Conservation (phyloP, 2,113 vertebrate genomes). For the Dromas ardeola region DNA sequence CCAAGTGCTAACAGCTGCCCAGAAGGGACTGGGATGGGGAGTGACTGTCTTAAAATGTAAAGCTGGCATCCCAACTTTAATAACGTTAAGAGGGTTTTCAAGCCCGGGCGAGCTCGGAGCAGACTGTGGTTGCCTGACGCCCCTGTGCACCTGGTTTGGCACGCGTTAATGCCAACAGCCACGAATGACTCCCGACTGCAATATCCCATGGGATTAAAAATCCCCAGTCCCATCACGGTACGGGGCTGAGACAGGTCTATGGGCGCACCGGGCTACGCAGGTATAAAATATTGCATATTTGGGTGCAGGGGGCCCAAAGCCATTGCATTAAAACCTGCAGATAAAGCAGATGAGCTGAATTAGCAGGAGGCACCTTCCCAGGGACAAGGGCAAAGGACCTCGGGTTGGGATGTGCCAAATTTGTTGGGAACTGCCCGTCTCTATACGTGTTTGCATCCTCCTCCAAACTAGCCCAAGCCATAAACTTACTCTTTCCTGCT, state of each 20-base stretch:
- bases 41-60: not conserved
- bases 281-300: accelerated
- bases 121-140: not conserved
- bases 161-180: not conserved
- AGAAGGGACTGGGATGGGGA: not conserved
- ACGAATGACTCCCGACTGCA: accelerated
- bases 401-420: not conserved
- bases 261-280: not conserved
- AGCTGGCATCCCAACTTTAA: not conserved
- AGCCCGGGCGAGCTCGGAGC: not conserved
- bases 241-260: accelerated
- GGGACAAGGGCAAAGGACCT: not conserved
- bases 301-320: not conserved
- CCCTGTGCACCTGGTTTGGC: not conserved
- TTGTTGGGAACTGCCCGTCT: not conserved
- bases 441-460: not conserved
- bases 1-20: not conserved
- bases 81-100: not conserved
- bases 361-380: not conserved
- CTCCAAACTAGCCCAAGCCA: not conserved
- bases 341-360: not conserved
- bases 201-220: not conserved
- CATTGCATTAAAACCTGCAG: not conserved
- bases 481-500: not conserved
- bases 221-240: not conserved